Conservation (phyloP, 2,888 invertebrate genomes). For the Nemotelus pantherinus region DNA sequence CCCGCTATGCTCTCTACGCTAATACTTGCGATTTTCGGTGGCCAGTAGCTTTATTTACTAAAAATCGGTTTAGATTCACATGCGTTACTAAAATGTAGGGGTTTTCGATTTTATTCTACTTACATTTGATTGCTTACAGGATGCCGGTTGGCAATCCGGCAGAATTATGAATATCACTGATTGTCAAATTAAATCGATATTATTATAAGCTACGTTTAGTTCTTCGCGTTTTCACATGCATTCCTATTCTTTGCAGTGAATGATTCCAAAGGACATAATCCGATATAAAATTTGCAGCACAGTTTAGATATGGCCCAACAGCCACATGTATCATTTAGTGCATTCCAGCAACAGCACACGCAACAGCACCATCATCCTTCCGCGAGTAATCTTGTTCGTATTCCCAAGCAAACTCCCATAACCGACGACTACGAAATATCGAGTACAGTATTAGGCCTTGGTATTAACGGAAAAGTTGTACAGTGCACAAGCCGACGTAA, state of each 20-base stretch:
- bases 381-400: conserved; percentile 8
- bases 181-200: too few relatives aligned
- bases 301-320: conserved; percentile 17
- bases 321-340: conserved; percentile 1
- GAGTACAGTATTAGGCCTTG: conserved; percentile 91
- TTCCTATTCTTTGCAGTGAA: conserved; percentile 7
- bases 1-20: too few relatives aligned
- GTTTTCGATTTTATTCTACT: too few relatives aligned
- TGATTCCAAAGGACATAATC: neutral
- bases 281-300: neutral
- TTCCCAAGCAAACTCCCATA: conserved; percentile 81
- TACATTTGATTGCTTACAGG: too few relatives aligned
- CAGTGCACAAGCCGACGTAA: conserved; percentile 86
- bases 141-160: too few relatives aligned
- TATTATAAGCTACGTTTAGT: neutral
- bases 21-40: too few relatives aligned
- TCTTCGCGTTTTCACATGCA: neutral
- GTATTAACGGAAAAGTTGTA: conserved; percentile 98
- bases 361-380: neutral
- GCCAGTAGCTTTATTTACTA: too few relatives aligned
- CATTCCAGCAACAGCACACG: neutral
- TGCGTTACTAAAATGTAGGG: too few relatives aligned
- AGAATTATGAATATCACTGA: too few relatives aligned
- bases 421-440: conserved; percentile 93
- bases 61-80: too few relatives aligned